phyloP scores from a whole-genome alignment of 2,888 invertebrate species.

The Cerastoderma edule region DNA sequence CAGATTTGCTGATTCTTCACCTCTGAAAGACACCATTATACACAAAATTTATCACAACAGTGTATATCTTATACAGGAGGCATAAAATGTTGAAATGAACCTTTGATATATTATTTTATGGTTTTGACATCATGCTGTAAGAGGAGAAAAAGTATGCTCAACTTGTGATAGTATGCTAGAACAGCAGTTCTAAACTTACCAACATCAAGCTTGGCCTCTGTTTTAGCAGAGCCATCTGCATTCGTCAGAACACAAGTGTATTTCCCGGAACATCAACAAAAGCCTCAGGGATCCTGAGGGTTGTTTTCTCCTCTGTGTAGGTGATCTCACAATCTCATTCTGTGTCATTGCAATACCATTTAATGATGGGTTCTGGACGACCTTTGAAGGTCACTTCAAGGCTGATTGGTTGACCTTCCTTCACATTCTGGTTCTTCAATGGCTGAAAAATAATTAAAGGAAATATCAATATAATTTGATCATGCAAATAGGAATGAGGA shows the following conservation, averaged over 20 bases:
- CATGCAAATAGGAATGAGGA: background rate
- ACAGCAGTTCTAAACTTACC: too few relatives aligned
- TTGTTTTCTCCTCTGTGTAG: slow-evolving; percentile 90
- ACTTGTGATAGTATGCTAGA: too few relatives aligned
- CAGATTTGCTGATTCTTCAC: too few relatives aligned
- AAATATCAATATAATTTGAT: background rate
- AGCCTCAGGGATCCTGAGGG: slow-evolving; percentile 88
- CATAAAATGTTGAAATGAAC: too few relatives aligned
- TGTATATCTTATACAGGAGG: too few relatives aligned
- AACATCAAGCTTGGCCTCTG: slow-evolving; percentile 69
- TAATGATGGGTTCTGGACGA: slow-evolving; percentile 81
- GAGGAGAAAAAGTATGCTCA: too few relatives aligned
- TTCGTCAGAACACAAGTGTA: slow-evolving; percentile 93
- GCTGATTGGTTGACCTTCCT: slow-evolving; percentile 77
- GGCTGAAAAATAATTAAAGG: slow-evolving; percentile 52
- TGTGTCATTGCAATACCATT: slow-evolving; percentile 81
- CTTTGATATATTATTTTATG: too few relatives aligned
- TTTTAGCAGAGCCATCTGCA: slow-evolving; percentile 88
- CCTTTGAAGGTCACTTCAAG: slow-evolving; percentile 79
- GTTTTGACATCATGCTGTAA: too few relatives aligned
- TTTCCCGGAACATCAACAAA: slow-evolving; percentile 88
- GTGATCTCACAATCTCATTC: slow-evolving; percentile 88
- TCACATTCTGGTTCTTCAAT: slow-evolving; percentile 69
- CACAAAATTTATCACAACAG: too few relatives aligned
- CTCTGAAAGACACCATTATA: too few relatives aligned